phyloP scores from a whole-genome alignment of 2,888 invertebrate species.

The Diplolepis rosae region DNA sequence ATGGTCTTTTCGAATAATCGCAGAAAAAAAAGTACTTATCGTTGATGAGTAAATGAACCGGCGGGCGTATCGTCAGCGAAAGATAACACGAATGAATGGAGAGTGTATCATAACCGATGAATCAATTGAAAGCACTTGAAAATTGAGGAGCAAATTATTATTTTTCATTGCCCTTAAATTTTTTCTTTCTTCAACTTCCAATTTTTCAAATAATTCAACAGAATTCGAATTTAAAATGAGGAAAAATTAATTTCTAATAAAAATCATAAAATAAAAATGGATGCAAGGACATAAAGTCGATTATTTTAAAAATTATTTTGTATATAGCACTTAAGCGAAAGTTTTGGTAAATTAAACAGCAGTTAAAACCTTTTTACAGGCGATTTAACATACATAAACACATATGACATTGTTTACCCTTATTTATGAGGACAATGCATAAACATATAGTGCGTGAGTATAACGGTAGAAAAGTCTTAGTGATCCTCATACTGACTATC shows the following conservation, averaged over 20 bases:
- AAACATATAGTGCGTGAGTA: conserved; percentile 6
- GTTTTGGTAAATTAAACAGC: background rate
- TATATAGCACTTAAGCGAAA: background rate
- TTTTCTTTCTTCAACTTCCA: background rate
- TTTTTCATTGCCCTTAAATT: background rate
- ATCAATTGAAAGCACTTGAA: conserved; percentile 16
- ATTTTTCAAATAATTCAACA: background rate
- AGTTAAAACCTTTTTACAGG: conserved; percentile 1
- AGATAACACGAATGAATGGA: conserved; percentile 18
- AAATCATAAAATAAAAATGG: background rate
- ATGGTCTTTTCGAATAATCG: conserved; percentile 12
- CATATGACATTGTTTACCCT: conserved; percentile 12
- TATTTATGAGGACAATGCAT: conserved; percentile 9
- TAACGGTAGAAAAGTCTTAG: background rate
- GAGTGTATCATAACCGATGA: conserved; percentile 18
- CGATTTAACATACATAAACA: background rate
- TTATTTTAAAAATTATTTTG: background rate
- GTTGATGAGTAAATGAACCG: conserved; percentile 14
- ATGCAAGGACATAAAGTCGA: background rate
- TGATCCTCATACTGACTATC: background rate
- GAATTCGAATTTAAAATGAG: background rate
- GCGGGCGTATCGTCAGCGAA: conserved; percentile 5
- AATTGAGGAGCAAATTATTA: background rate
- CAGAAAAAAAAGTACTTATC: conserved; percentile 20
- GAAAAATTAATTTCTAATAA: background rate